Evolutionary conservation across 2,113 vertebrate genomes (phyloP).

Genomic region (Paracanthobrama guichenoti): DNA sequence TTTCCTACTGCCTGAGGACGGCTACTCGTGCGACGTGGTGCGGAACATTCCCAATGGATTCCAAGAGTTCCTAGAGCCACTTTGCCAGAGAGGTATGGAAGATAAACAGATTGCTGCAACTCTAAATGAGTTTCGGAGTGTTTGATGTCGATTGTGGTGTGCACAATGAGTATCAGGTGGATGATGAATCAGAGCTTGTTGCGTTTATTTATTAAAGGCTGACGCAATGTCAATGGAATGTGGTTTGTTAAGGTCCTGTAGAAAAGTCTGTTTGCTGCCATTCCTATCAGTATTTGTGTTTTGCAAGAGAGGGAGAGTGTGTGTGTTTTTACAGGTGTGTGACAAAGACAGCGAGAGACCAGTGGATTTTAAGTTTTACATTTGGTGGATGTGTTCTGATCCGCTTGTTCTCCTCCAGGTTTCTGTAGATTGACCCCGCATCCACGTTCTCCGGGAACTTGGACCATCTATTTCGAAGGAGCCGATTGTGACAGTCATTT

Average conservation of each 20-base stretch:
- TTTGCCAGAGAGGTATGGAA: conserved; percentile 90
- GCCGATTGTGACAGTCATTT: conserved; percentile 91
- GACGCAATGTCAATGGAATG: conserved; percentile 55
- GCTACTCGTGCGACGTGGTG: conserved; percentile 97
- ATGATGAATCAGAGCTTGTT: not conserved
- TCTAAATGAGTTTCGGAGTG: not conserved
- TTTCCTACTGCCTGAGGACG: conserved; percentile 95
- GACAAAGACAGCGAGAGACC: not conserved
- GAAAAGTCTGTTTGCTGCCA: conserved; percentile 43
- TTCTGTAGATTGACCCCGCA: conserved; percentile 90
- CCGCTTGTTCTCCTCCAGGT: conserved; percentile 68
- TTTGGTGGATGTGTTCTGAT: not conserved
- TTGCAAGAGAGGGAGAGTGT: not conserved
- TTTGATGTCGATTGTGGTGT: not conserved
- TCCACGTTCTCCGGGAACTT: conserved; percentile 88
- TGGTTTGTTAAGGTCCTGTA: conserved; percentile 17
- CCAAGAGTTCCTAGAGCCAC: conserved; percentile 94
- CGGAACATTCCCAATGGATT: conserved; percentile 93
- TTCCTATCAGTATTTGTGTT: conserved; percentile 35
- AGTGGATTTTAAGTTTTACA: not conserved
- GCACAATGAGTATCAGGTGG: not conserved
- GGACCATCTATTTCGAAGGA: conserved; percentile 96
- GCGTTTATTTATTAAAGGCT: conserved; percentile 43
- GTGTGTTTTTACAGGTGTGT: conserved; percentile 11
- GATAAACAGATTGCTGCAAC: not conserved